Base-by-base conservation (phyloP, 2,113 vertebrate genomes). In the Gopherus evgoodei region DNA sequence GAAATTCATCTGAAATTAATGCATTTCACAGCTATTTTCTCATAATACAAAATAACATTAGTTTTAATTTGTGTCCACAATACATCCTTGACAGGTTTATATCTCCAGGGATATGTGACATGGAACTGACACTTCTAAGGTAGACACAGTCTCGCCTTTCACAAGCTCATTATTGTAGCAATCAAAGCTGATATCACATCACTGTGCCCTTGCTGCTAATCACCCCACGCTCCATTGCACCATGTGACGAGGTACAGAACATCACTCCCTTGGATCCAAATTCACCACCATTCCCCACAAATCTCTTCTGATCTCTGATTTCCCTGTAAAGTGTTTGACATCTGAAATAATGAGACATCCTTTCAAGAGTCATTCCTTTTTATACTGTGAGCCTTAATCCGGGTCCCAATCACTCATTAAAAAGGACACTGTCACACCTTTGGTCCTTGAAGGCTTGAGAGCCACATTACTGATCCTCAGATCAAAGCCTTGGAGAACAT, bases 81-180 rank as follows among this genome's bases (percentile, higher is more conserved):
- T 25, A 47, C 75, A 78, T 78, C 75, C 42, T 12, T 78, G 42
- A 44, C 75, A 78, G 0, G 42, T 80, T n/a, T 47, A 87, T 90
- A 56, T 87, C 90, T 87, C 86, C 0, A 47, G 88, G 83, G 83
- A 90, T 57, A 79, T 81, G 53, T 53, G 72, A 79, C 59, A 80
- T 8, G 3, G 2, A 79, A 24, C 16, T 94, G 95, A 91, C 84
- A 80, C 38, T 78, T 0, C 0, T 0, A 1, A 83, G 69, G 87
- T 2, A 90, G 95, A 72, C 59, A 25, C 2, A 27, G 54, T 11
- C 13, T 69, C 3, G 0, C 84, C 83, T 56, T 14, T 87, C 88
- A 69, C 75, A 88, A 94, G 76, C 83, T 95, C 93, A 81, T 96
- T 96, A 96, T 91, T 88, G 96, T 92, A 93, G 93, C 96, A 94